Conservation (phyloP, 2,888 invertebrate genomes). For the Hymenopus coronatus region DNA sequence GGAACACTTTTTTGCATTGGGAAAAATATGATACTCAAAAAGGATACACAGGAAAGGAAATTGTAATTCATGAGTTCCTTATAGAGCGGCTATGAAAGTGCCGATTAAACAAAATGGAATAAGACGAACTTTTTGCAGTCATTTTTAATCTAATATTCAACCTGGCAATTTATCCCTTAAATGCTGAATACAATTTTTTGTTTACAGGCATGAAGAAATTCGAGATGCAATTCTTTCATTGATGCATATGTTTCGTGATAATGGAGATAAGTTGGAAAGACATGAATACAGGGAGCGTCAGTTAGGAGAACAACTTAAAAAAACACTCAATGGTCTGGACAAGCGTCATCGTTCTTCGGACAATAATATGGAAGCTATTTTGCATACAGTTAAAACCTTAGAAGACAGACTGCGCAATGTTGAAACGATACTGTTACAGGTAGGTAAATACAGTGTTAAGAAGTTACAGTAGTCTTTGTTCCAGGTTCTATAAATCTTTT, state of each 20-base stretch:
- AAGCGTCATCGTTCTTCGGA: constrained; percentile 70
- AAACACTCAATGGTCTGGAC: constrained; percentile 65
- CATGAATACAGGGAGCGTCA: constrained; percentile 80
- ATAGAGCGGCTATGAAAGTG: too few species aligned
- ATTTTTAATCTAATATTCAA: too few species aligned
- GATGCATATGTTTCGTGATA: constrained; percentile 73
- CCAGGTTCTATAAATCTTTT: too few species aligned
- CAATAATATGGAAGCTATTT: constrained; percentile 52
- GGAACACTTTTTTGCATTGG: too few species aligned
- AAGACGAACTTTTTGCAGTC: too few species aligned
- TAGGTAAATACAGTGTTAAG: constrained; percentile 40
- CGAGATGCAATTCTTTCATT: constrained; percentile 76
- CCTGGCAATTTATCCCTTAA: too few species aligned
- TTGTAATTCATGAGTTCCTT: too few species aligned
- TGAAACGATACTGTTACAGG: constrained; percentile 72
- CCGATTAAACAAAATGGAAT: too few species aligned
- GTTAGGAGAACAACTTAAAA: constrained; percentile 75
- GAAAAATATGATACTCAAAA: too few species aligned
- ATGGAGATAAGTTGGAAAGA: constrained; percentile 79
- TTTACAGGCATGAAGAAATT: constrained; percentile 61
- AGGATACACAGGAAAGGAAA: too few species aligned
- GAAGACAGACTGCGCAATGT: constrained; percentile 74
- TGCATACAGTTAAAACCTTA: constrained; percentile 64
- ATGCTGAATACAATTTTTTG: not conserved
- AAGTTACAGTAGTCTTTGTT: too few species aligned